A percentile compares a stretch with the other conserved stretches of the same genome.
These are phyloP conservation scores for Nomia melanderi DNA, from an alignment of 1,140 invertebrate genomes.

Conservation along the genomic window DNA sequence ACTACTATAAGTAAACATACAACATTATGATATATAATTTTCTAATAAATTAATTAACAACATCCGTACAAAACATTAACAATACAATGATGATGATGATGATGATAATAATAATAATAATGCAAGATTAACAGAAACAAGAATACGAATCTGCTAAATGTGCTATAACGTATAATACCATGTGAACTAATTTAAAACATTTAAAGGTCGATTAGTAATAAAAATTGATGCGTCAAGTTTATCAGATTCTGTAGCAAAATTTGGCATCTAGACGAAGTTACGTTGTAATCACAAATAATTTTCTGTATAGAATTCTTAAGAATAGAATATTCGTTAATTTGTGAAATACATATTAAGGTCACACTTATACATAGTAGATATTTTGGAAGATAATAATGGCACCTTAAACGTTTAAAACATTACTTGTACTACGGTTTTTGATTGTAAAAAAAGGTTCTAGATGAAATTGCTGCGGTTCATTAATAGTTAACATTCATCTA, in stretches of 20 bases:
- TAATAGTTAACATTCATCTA: conserved; percentile 3
- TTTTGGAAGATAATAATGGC: conserved; percentile 34
- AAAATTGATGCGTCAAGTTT: neutral
- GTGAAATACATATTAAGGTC: neutral
- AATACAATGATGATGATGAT: neutral
- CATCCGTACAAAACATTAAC: conserved; percentile 24
- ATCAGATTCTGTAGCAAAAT: neutral
- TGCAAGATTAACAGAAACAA: conserved; percentile 2
- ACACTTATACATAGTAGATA: conserved; percentile 6
- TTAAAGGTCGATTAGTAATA: neutral
- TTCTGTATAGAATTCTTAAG: neutral
- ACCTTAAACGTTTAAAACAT: conserved; percentile 9
- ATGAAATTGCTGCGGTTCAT: neutral
- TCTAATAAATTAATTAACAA: conserved; percentile 9
- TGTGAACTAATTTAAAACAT: neutral
- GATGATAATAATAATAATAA: neutral
- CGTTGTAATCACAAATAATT: neutral
- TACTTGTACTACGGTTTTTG: conserved; percentile 13
- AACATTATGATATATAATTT: conserved; percentile 7
- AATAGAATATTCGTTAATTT: neutral
- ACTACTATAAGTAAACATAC: conserved; percentile 1
- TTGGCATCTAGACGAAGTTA: neutral
- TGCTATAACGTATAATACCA: conserved; percentile 3
- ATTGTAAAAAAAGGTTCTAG: conserved; percentile 3
- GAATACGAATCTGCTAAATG: neutral